phyloP scores from a whole-genome alignment of 2,797 vertebrate genomes.

The Pempheris klunzingeri region DNA sequence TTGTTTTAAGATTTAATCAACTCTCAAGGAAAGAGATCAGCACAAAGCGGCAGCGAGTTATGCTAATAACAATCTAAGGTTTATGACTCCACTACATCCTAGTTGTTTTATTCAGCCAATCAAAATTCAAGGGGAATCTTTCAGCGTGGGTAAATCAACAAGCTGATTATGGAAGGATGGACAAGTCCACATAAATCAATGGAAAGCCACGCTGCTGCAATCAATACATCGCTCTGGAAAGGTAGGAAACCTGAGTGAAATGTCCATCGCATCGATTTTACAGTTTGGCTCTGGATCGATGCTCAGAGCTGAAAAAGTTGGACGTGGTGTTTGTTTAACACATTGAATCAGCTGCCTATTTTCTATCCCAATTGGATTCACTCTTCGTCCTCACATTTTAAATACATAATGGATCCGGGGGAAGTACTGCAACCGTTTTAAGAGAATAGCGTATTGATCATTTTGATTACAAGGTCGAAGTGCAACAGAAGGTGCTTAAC shows the following conservation, averaged over 20 bases:
- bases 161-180: slow-evolving; percentile 64
- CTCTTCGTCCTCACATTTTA: slow-evolving; percentile 56
- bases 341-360: slow-evolving; percentile 75
- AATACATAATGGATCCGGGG: slow-evolving; percentile 61
- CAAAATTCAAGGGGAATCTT: slow-evolving; percentile 70
- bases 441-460: slow-evolving; percentile 62
- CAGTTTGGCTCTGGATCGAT: slow-evolving; percentile 74
- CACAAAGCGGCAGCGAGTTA: slow-evolving; percentile 46
- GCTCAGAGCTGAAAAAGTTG: slow-evolving; percentile 68
- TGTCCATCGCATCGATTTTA: slow-evolving; percentile 79
- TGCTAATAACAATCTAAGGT: slow-evolving; percentile 38
- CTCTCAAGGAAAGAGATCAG: slow-evolving; percentile 50
- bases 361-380: slow-evolving; percentile 57
- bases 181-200: slow-evolving; percentile 70
- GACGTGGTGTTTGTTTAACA: slow-evolving; percentile 59
- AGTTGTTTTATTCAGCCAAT: slow-evolving; percentile 59
- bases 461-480: slow-evolving; percentile 74
- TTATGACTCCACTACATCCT: slow-evolving; percentile 27
- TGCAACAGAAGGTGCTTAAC: slow-evolving; percentile 77
- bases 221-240: slow-evolving; percentile 78
- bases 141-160: slow-evolving; percentile 67
- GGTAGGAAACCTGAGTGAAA: slow-evolving; percentile 84
- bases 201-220: slow-evolving; percentile 61
- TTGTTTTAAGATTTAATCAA: slow-evolving; percentile 62
- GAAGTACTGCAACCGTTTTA: slow-evolving; percentile 56